Base-by-base conservation (phyloP, 1,140 invertebrate genomes). In the Nasonia longicornis region DNA sequence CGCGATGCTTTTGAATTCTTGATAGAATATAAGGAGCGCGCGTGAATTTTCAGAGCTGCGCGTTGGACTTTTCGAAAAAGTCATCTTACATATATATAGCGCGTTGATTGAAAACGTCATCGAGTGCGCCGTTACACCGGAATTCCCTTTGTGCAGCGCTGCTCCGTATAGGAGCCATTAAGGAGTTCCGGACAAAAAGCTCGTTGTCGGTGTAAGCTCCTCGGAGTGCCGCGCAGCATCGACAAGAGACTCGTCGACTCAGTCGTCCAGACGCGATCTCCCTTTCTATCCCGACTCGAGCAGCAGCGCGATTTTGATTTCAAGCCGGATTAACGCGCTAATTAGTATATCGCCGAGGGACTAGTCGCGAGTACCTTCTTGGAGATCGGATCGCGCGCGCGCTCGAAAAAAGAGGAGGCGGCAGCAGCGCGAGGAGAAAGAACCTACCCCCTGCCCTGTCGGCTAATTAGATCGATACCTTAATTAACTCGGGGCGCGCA, bases 391-490 rank as follows among this genome's bases (percentile, higher is more conserved):
- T 58, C 45, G 45, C 7, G 20, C 35, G 2, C 14, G 35, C 35
- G 26, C 26, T 1, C 14, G 0, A 71, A 71, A n/a, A 71, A 71
- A 71, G 35, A 8, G 0, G 69, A 11, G 8, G 69, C 6, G 8
- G 8, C 8, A 42, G 38, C 38, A 35, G 35, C 63, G 10, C 3
- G 8, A 75, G 10, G 29, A 63, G 4, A 73, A 52, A 70, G 66
- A 38, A 70, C 38, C 26, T 35, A 14, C 22, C 38, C 7, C 2
- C 16, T 38, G 12, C 38, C 7, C 42, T 8, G n/a, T 14, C 67
- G 67, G 4, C 48, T 79, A 79, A 79, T 79, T 79, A 79, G 69
- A 79, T 71, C 48, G 71, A 79, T 72, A 29, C 42, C 29, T 63
- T 72, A 79, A 79, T 79, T 79, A 63, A 63, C 52, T 63, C 35